Evolutionary conservation across 1,140 invertebrate genomes (phyloP).

Genomic region (Brachionus asplanchnoidis): DNA sequence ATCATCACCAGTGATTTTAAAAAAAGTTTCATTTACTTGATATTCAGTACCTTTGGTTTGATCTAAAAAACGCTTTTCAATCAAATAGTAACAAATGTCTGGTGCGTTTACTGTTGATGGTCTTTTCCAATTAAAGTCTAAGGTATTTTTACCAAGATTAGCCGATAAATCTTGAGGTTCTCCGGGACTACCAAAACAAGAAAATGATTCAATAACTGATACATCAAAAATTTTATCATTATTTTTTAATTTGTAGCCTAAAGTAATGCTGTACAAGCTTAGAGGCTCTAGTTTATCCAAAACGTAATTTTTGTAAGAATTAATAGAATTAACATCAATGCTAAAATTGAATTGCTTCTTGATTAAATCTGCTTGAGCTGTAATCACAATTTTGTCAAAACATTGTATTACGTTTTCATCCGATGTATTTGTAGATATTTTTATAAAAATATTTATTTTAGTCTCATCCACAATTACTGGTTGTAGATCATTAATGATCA

Average conservation of each 20-base stretch:
- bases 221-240: not conserved
- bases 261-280: not conserved
- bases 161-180: not conserved
- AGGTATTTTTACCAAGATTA: not conserved
- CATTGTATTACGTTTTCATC: not conserved
- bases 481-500: not conserved
- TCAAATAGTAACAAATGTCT: constrained; percentile 19
- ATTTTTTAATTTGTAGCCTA: not conserved
- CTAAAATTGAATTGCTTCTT: not conserved
- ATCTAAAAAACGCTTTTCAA: not conserved
- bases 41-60: not conserved
- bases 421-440: not conserved
- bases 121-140: not conserved
- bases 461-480: not conserved
- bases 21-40: not conserved
- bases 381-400: not conserved
- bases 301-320: not conserved
- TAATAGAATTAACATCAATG: not conserved
- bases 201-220: not conserved
- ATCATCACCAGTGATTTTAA: not conserved
- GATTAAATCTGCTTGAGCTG: not conserved
- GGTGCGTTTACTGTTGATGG: not conserved
- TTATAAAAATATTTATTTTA: not conserved
- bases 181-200: not conserved
- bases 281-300: not conserved